Percentiles rank a stretch among this genome's conserved stretches.
These are phyloP conservation scores for Etheostoma nigrum DNA, from an alignment of 2,797 vertebrate genomes.

Conservation along the genomic window DNA sequence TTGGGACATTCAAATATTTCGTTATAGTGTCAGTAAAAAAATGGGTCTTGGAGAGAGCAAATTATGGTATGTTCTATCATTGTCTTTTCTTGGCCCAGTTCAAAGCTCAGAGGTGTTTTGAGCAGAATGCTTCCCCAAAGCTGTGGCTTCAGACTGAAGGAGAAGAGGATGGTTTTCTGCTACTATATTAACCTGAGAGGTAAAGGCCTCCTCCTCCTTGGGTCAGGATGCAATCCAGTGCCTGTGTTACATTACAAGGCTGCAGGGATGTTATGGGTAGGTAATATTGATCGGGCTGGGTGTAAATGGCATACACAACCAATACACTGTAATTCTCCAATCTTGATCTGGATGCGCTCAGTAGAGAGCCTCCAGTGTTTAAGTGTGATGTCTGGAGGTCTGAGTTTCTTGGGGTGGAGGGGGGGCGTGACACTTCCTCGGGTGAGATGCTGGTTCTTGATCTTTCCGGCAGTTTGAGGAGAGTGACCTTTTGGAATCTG, in stretches of 20 bases:
- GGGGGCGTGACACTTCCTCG: not conserved
- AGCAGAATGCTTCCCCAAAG: conserved; percentile 9
- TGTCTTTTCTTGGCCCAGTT: not conserved
- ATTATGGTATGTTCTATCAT: not conserved
- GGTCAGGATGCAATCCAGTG: conserved; percentile 25
- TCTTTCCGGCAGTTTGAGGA: conserved; percentile 12
- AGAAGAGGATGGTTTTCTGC: conserved; percentile 42
- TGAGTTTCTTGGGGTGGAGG: conserved; percentile 1
- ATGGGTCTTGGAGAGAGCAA: not conserved
- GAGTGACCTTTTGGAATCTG: conserved; percentile 21
- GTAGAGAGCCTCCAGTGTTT: conserved; percentile 28
- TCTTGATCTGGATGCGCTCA: conserved; percentile 36
- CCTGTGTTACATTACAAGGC: conserved; percentile 44
- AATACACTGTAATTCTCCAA: conserved; percentile 37
- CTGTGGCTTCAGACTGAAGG: conserved; percentile 20
- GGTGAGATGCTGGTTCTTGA: conserved; percentile 22
- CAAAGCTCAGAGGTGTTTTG: not conserved
- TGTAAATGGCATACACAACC: conserved; percentile 51
- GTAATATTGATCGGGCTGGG: conserved; percentile 53
- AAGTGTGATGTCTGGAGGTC: conserved; percentile 21
- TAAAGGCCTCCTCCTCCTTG: conserved; percentile 38
- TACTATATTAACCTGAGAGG: conserved; percentile 46
- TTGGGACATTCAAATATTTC: not conserved
- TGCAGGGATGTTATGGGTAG: conserved; percentile 48
- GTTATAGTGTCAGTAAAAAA: not conserved